phyloP scores from a whole-genome alignment of 2,113 vertebrate species.

The Hemiprocne comata region DNA sequence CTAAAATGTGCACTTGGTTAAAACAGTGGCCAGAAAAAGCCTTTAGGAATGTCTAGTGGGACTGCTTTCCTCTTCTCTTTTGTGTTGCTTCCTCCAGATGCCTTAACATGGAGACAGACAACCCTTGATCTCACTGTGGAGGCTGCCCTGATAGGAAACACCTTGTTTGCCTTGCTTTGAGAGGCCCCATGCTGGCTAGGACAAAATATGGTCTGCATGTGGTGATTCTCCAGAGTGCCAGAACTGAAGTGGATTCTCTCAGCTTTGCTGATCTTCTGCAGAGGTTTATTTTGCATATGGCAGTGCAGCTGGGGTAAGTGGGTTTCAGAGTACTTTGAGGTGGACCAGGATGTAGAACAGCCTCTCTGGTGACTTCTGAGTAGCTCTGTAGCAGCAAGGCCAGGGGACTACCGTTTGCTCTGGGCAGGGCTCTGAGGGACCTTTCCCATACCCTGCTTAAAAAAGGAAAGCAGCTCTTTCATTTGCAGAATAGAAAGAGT shows the following conservation, averaged over 20 bases:
- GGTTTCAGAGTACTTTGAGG: not conserved
- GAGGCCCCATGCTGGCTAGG: not conserved
- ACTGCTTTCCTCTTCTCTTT: not conserved
- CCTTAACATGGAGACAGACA: not conserved
- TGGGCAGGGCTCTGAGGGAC: not conserved
- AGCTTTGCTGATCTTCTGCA: not conserved
- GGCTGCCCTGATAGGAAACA: not conserved
- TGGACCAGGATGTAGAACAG: not conserved
- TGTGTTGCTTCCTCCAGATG: not conserved
- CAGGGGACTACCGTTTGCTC: not conserved
- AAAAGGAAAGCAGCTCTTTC: not conserved
- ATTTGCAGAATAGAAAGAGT: not conserved
- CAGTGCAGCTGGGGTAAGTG: not conserved
- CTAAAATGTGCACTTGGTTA: not conserved
- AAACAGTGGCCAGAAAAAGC: slow-evolving; percentile 41
- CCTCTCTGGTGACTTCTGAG: not conserved
- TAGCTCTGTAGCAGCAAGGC: not conserved
- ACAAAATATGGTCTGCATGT: fast-evolving
- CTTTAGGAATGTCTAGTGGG: slow-evolving; percentile 32
- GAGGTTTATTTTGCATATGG: not conserved
- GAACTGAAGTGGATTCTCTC: not conserved
- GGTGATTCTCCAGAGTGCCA: not conserved
- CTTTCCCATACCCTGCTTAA: not conserved
- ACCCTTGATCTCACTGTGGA: not conserved
- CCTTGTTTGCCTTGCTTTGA: not conserved